These are phyloP conservation scores for Alligator sinensis DNA, from an alignment of 2,113 vertebrate species.

Conservation along the genomic window DNA sequence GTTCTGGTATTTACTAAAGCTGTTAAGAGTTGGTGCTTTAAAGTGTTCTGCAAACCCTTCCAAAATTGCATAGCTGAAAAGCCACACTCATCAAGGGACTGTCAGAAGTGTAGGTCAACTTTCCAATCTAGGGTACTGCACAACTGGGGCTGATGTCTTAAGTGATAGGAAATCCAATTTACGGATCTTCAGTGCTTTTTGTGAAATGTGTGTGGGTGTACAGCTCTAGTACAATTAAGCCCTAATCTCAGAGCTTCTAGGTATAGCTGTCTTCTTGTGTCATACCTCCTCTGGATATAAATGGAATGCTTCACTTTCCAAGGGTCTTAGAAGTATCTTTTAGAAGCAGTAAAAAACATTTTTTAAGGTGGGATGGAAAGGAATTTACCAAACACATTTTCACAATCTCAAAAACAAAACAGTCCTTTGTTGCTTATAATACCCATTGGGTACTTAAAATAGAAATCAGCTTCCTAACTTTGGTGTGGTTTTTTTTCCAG, in stretches of 20 bases:
- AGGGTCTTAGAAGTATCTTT: not conserved
- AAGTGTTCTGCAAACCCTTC: not conserved
- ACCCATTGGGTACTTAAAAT: accelerated
- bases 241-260: too few relatives aligned
- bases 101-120: not conserved
- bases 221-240: too few relatives aligned
- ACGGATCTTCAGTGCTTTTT: too few relatives aligned
- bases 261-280: too few relatives aligned
- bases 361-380: not conserved
- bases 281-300: too few relatives aligned
- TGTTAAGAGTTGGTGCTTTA: not conserved
- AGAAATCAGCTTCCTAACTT: not conserved
- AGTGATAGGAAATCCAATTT: too few relatives aligned
- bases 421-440: not conserved
- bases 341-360: not conserved
- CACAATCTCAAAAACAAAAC: not conserved
- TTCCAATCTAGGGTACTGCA: not conserved
- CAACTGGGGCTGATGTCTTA: too few relatives aligned
- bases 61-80: not conserved
- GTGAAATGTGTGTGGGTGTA: too few relatives aligned
- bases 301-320: too few relatives aligned
- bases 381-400: not conserved
- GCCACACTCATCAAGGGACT: not conserved
- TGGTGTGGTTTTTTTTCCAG: not conserved
- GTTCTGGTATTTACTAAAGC: not conserved